Evolutionary conservation across 2,113 vertebrate species (phyloP), one percentile per base, ranked within the genome.

Genomic region (Tonatia bakeri): DNA sequence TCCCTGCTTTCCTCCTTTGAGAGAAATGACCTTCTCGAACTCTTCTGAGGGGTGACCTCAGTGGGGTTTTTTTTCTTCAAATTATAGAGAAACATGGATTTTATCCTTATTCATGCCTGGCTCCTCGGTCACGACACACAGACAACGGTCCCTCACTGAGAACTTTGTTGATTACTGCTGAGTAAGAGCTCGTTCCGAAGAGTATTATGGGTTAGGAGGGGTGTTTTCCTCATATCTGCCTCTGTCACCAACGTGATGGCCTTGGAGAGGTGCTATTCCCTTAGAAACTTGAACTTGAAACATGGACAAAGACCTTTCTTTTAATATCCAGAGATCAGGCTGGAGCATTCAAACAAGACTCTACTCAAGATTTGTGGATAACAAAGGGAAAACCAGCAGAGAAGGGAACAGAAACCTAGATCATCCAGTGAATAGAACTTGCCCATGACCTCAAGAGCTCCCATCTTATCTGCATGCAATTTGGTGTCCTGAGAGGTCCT

Each of bases 21-120:
- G 70, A 50, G 70, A 75, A 70, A 79, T 43, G 81, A 22, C 59
- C 88, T 77, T 59, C 79, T 59, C 33, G 54, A 79, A 90, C 73
- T 65, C 45, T 82, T 85, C 83, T 33, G 38, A 85, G 54, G 75
- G 59, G 87, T 95, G 81, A 95, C 72, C 61, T 96, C 86, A 91
- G 50, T 77, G 77, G 24, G 43, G 4, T 26, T 61, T 61, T 61
- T 14, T 92, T 47, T 80, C 43, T 52, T 52, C 69, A 76, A 50
- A 50, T 70, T 90, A 43, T 33, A 76, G 72, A 85, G 52, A 86
- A 91, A 52, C n/a, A 22, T 81, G 47, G n/a, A 16, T 93, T 90
- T 86, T 20, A 61, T 70, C 45, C n/a, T 43, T 45, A 20, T 5
- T 80, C 50, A 9, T 8, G 3, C 54, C 65, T 70, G 76, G 33